A percentile compares a stretch with the other conserved stretches of the same genome.
phyloP scores from a whole-genome alignment of 2,797 vertebrate genomes.

The Artibeus lituratus region DNA sequence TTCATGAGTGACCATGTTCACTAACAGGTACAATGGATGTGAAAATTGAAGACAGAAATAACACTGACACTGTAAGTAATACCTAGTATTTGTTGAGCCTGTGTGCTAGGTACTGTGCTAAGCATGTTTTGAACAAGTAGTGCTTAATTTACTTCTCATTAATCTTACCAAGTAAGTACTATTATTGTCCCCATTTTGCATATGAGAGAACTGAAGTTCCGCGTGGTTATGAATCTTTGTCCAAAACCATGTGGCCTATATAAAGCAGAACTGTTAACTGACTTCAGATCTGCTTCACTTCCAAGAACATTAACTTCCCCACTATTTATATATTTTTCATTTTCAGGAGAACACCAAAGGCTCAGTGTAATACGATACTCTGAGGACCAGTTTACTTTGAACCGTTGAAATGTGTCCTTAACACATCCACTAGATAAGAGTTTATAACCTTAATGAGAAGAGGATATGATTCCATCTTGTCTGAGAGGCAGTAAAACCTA shows the following conservation, averaged over 20 bases:
- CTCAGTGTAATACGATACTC: neutral
- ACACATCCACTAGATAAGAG: neutral
- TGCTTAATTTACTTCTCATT: neutral
- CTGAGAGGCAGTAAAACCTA: neutral
- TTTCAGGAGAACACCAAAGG: neutral
- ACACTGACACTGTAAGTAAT: neutral
- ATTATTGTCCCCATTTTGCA: neutral
- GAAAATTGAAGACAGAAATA: neutral
- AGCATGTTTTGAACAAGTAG: neutral
- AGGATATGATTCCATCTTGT: neutral
- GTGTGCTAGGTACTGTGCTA: neutral
- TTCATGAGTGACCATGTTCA: neutral
- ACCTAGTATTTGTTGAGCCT: neutral
- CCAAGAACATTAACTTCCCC: neutral
- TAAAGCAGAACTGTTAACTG: neutral
- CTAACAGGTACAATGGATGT: neutral
- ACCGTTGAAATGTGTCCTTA: neutral
- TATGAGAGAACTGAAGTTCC: neutral
- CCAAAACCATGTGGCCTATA: neutral
- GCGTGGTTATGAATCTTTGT: neutral
- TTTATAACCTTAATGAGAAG: constrained; percentile 3
- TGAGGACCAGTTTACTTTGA: neutral
- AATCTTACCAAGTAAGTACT: neutral
- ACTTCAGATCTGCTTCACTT: neutral
- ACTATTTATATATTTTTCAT: neutral